phyloP scores from a whole-genome alignment of 64 coral and sea anemone species.

The Pocillopora verrucosa region DNA sequence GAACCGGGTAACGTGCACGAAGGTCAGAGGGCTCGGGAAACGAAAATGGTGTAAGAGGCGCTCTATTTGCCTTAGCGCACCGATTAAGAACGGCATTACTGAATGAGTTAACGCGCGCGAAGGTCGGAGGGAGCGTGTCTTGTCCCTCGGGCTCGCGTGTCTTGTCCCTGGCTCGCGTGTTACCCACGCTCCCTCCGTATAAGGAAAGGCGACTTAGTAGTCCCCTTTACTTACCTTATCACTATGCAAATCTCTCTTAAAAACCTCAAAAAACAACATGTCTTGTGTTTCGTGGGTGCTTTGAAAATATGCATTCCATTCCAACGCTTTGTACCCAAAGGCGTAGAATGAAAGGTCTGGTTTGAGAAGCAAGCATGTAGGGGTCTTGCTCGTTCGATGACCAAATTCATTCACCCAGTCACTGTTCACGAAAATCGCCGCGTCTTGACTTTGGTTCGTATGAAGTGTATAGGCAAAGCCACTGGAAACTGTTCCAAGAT shows the following conservation, averaged over 20 bases:
- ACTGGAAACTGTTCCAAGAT: constrained; percentile 30
- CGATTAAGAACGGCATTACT: no score
- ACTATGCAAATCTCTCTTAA: constrained; percentile 6
- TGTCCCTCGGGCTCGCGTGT: no score
- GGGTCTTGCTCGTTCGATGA: constrained; percentile 12
- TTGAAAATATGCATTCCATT: neutral
- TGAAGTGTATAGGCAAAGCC: constrained; percentile 21
- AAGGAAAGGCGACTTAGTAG: no score
- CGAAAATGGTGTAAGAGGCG: no score
- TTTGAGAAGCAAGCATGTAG: constrained; percentile 18
- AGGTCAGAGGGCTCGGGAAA: no score
- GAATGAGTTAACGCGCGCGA: no score
- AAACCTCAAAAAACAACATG: constrained; percentile 8
- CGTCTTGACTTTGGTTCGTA: neutral
- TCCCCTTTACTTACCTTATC: neutral
- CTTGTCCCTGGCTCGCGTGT: no score
- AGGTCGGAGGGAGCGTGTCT: no score
- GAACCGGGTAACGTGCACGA: no score
- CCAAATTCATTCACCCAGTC: constrained; percentile 37
- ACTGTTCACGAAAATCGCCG: constrained; percentile 14
- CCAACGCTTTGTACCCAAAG: constrained; percentile 23
- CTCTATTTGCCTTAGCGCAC: no score
- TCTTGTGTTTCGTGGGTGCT: neutral
- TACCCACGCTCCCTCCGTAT: no score
- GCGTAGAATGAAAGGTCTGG: constrained; percentile 8